Conservation (phyloP, 2,113 vertebrate species). For the Mustela lutreola region DNA sequence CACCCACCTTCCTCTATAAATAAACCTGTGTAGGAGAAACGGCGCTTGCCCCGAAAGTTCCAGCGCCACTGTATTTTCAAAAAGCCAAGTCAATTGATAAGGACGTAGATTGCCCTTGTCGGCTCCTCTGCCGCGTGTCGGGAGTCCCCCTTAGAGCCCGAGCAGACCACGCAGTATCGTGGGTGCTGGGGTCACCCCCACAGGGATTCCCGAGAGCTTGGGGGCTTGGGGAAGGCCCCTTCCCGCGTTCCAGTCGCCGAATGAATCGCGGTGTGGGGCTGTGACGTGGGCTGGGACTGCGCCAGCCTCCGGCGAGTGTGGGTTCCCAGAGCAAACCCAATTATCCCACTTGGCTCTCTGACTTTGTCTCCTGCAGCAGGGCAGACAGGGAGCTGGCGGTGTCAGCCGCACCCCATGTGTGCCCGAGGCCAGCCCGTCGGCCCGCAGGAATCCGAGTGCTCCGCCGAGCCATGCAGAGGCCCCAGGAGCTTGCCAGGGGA, state of each 20-base stretch:
- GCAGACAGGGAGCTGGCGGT: fast-evolving
- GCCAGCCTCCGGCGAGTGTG: background rate
- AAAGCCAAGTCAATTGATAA: constrained; percentile 46
- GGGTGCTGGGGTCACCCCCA: fast-evolving
- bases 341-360: too few species aligned
- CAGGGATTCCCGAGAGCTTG: fast-evolving
- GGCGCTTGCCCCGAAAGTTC: constrained; percentile 79
- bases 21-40: constrained; percentile 85
- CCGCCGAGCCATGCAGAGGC: background rate
- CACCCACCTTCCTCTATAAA: constrained; percentile 86
- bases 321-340: background rate
- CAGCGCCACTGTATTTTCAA: constrained; percentile 65
- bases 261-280: fast-evolving
- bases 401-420: fast-evolving
- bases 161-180: fast-evolving
- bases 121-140: background rate
- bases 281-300: background rate
- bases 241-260: background rate
- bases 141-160: fast-evolving
- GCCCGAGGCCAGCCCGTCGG: background rate
- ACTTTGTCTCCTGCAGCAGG: background rate
- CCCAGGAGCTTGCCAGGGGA: constrained; percentile 54
- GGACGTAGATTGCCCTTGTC: background rate
- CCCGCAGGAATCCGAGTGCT: background rate
- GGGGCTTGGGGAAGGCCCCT: background rate